Base-by-base conservation (phyloP, 2,888 invertebrate genomes). In the Leucophenga montana region DNA sequence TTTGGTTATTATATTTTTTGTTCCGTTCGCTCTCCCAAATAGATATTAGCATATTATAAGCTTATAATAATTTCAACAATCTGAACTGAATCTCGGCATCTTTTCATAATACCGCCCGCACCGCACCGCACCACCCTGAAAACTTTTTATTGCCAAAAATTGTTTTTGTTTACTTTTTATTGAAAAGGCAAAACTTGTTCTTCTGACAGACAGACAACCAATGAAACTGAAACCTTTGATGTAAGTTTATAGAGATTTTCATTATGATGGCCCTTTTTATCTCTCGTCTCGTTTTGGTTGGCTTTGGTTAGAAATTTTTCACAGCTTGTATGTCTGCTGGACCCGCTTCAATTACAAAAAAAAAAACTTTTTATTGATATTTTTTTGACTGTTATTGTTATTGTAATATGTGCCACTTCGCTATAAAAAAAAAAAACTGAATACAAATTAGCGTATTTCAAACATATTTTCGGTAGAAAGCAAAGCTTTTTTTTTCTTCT, bases 391-490 rank as follows among this genome's bases (percentile, higher is more conserved):
- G 53, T 54, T 54, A 14, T 11, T 39, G 39, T 39, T 39, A 8
- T 11, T 39, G 39, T 39, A 8, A 39, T 39, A 39, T 39, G 11
- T 39, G 39, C 39, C 39, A 39, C 39, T 39, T 39, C 39, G 11
- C 27, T 44, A 3, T n/a, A 64, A 50, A n/a, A 64, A 48, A 14
- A 62, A 9, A 5, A 66, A 71, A 77, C 73, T 77, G 84, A 81
- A 79, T 84, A 81, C 79, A 79, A 84, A 84, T 82, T 80, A 82
- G 77, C 79, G 62, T 27, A 75, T 69, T 59, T 33, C 3, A 73
- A 80, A 82, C 80, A 84, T 79, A 83, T 82, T 78, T 84, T 80
- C 75, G 81, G 75, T 82, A 82, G 84, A 82, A 82, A 82, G 81
- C 80, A 82, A 84, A 79, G 82, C 77, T 76, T 78, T 79, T 75